Evolutionary conservation across 92 coral and sea anemone genomes (phyloP), one percentile per base, ranked within the genome.

Genomic region (Bergia puertoricense): DNA sequence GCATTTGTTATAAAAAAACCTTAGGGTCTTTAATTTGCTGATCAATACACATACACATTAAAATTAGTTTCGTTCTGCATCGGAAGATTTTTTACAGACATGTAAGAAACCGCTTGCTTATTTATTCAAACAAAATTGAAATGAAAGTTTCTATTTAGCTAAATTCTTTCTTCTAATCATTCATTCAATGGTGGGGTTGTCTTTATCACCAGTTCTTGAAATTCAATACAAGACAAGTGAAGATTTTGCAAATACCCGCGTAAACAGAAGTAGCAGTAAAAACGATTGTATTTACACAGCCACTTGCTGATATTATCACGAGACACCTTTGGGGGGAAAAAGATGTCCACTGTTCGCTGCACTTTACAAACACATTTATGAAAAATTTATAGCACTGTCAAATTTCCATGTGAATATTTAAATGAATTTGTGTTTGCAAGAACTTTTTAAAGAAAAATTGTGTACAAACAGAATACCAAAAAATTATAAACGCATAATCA

Each of bases 211-310:
- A 75, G 79, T 75, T 75, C 46, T 42, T 42, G 9, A 75, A 75
- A 76, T 15, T 20, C 22, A 16, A 75, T 75, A 75, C n/a, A 48
- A 45, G 43, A 45, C 16, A 42, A 5, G 76, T 62, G 68, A 69
- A 84, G 30, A 45, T 14, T 41, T 8, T 84, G 74, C 30, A 30
- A 30, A 30, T 30, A 30, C 30, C 30, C 30, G 30, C 30, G 30
- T 67, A 44, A 23, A 69, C 78, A 68, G 68, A 6, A 79, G 43
- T 38, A 79, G 69, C 83, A 50, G 22, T 36, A 44, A 84, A 71
- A 48, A 69, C 30, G 13, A 15, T 44, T 7, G 37, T 71, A 84
- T 84, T 84, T 68, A 48, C 78, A 68, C 87, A 71, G 67, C 57
- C 77, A 69, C 87, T 84, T 30, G 23, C 76, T 5, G 22, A 15